Percentiles rank a stretch among this genome's conserved stretches.
Conservation (phyloP, 2,797 vertebrate genomes). For the Graptemys geographica region DNA sequence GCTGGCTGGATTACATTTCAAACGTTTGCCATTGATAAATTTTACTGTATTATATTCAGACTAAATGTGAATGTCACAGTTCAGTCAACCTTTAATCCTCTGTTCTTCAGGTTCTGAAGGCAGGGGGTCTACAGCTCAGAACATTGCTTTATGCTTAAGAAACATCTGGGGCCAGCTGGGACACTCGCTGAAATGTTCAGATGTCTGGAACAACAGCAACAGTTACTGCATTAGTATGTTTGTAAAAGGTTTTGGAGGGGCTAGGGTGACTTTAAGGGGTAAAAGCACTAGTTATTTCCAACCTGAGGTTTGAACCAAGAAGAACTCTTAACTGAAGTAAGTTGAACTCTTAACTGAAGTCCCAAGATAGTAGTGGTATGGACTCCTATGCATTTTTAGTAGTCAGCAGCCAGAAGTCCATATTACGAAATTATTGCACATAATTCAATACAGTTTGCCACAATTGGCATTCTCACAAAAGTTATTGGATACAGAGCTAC, state of each 20-base stretch:
- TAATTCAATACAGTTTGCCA: slow-evolving; percentile 74
- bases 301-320: slow-evolving; percentile 79
- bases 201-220: slow-evolving; percentile 69
- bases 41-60: slow-evolving; percentile 57
- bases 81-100: slow-evolving; percentile 67
- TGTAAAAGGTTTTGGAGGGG: slow-evolving; percentile 66
- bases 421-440: slow-evolving; percentile 69
- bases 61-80: slow-evolving; percentile 60
- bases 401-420: slow-evolving; percentile 75
- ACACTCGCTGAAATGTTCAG: slow-evolving; percentile 70
- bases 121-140: slow-evolving; percentile 54
- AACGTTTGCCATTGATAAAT: slow-evolving; percentile 71
- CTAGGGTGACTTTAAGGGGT: slow-evolving; percentile 71
- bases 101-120: slow-evolving; percentile 59
- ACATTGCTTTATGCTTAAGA: slow-evolving; percentile 65
- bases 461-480: slow-evolving; percentile 45
- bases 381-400: slow-evolving; percentile 71
- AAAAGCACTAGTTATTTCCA: slow-evolving; percentile 77
- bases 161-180: slow-evolving; percentile 75
- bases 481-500: slow-evolving; percentile 53
- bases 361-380: slow-evolving; percentile 77
- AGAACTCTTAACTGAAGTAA: slow-evolving; percentile 75
- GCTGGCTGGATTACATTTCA: slow-evolving; percentile 69
- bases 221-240: slow-evolving; percentile 61
- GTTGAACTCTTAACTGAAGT: slow-evolving; percentile 73